phyloP scores from a whole-genome alignment of 2,113 vertebrate species.

The Apodemus speciosus region DNA sequence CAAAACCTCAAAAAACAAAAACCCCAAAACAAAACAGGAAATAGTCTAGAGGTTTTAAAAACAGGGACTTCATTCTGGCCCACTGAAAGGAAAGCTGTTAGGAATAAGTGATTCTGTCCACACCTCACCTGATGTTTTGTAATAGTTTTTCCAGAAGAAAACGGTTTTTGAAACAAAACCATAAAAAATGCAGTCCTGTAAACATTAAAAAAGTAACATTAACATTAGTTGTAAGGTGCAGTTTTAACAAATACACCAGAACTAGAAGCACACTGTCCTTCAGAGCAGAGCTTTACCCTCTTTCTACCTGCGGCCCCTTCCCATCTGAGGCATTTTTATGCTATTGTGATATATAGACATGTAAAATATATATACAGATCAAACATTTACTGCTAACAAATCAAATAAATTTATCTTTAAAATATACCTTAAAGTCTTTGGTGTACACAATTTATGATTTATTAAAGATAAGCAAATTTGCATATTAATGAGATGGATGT shows the following conservation, averaged over 20 bases:
- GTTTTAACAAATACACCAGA: constrained; percentile 24
- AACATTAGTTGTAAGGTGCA: constrained; percentile 23
- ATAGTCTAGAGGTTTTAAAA: neutral
- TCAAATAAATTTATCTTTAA: neutral
- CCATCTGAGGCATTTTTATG: neutral
- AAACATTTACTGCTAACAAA: neutral
- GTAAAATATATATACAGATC: neutral
- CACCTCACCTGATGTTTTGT: constrained; percentile 93
- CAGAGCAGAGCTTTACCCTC: neutral
- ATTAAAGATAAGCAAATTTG: neutral
- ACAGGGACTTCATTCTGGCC: neutral
- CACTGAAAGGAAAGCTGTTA: neutral
- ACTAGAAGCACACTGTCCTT: constrained; percentile 20
- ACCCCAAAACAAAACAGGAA: neutral
- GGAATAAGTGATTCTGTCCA: neutral
- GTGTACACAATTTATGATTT: neutral
- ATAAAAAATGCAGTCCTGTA: constrained; percentile 93
- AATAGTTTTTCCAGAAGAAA: constrained; percentile 95
- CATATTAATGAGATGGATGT: neutral
- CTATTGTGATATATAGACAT: neutral
- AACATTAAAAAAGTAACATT: constrained; percentile 68
- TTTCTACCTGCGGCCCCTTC: no score
- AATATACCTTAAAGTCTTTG: neutral
- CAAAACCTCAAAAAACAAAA: no score
- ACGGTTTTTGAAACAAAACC: constrained; percentile 98